Conservation (phyloP, 2,888 invertebrate species). For the Hemaris fuciformis region DNA sequence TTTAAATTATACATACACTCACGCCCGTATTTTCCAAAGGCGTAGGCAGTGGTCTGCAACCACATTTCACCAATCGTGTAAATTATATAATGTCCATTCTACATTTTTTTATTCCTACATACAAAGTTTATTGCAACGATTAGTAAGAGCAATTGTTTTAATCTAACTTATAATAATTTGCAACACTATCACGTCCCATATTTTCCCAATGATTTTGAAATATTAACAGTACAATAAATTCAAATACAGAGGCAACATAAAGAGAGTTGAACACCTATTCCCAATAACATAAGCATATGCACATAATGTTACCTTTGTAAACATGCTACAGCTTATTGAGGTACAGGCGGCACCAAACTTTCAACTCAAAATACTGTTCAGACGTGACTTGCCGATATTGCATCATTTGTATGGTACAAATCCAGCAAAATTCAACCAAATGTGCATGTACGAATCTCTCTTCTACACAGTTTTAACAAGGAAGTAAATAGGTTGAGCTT, state of each 20-base stretch:
- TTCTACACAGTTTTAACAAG: conserved; percentile 11
- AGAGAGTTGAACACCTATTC: neutral
- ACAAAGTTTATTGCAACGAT: too few species aligned
- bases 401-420: conserved; percentile 40
- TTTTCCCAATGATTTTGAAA: too few species aligned
- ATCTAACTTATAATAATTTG: too few species aligned
- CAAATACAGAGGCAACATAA: neutral
- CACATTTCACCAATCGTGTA: too few species aligned
- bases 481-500: neutral
- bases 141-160: too few species aligned
- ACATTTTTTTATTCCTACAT: too few species aligned
- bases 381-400: conserved; percentile 60
- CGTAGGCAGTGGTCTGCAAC: too few species aligned
- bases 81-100: too few species aligned
- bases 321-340: conserved; percentile 33
- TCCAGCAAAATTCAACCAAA: conserved; percentile 24
- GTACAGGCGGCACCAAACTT: conserved; percentile 36
- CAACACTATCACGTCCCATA: too few species aligned
- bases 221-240: neutral
- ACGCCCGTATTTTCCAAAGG: too few species aligned
- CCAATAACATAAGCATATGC: neutral
- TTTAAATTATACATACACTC: too few species aligned
- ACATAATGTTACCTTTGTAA: conserved; percentile 14
- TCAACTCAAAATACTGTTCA: conserved; percentile 52
- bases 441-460: conserved; percentile 14